Percentiles rank a stretch among this genome's conserved stretches.
Conservation (phyloP, 2,888 invertebrate species). For the Cheilosia vulpina region DNA sequence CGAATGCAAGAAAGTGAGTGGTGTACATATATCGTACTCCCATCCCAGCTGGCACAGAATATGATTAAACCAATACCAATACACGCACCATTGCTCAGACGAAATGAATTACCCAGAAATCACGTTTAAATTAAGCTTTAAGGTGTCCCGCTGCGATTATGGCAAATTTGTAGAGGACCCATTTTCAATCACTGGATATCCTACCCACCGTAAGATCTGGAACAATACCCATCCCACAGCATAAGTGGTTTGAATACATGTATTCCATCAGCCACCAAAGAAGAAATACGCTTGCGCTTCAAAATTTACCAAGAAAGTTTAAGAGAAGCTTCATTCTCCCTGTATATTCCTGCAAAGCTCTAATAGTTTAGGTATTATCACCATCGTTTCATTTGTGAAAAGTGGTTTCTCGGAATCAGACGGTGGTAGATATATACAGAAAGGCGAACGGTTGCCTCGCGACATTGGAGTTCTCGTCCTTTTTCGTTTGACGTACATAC, state of each 20-base stretch:
- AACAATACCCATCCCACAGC: too few species aligned
- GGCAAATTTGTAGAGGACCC: too few species aligned
- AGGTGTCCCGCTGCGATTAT: too few species aligned
- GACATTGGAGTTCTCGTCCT: conserved; percentile 17
- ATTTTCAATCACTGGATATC: too few species aligned
- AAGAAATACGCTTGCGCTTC: background rate
- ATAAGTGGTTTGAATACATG: background rate
- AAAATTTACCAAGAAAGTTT: background rate
- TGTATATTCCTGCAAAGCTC: conserved; percentile 9
- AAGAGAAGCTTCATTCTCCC: conserved; percentile 5
- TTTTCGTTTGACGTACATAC: background rate
- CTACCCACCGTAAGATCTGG: too few species aligned
- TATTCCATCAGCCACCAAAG: background rate
- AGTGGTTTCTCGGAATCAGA: background rate
- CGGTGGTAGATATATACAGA: background rate
- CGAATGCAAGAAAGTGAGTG: too few species aligned
- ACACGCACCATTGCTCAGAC: too few species aligned
- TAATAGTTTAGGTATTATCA: background rate
- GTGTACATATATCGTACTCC: too few species aligned
- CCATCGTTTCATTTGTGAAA: background rate
- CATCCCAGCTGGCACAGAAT: too few species aligned
- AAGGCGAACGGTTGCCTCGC: conserved; percentile 34
- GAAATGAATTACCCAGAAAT: too few species aligned
- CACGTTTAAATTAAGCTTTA: too few species aligned
- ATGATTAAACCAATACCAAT: too few species aligned